Conservation (phyloP, 2,888 invertebrate species). For the Brenthis daphne region DNA sequence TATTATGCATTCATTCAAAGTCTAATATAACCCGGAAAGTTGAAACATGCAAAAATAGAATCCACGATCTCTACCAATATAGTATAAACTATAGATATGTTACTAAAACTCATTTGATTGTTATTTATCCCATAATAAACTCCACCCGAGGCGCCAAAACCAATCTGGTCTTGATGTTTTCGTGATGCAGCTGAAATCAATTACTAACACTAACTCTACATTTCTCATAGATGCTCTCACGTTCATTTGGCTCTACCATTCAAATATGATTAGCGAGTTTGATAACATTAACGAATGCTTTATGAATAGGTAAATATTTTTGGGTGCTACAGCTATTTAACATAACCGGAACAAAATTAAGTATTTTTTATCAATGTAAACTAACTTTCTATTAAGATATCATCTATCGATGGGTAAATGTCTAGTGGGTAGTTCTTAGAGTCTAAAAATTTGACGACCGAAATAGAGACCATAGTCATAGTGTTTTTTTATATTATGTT, state of each 20-base stretch:
- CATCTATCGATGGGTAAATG: too few relatives aligned
- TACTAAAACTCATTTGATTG: neutral
- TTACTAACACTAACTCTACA: slow-evolving; percentile 8
- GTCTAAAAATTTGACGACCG: too few relatives aligned
- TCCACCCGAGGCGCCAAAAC: slow-evolving; percentile 8
- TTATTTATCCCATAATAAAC: slow-evolving; percentile 4
- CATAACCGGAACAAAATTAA: neutral
- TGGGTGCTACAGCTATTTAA: neutral
- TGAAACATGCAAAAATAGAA: too few relatives aligned
- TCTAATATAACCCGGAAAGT: too few relatives aligned
- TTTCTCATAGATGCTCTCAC: slow-evolving; percentile 30
- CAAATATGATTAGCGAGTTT: slow-evolving; percentile 26
- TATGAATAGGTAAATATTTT: neutral
- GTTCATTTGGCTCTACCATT: slow-evolving; percentile 19
- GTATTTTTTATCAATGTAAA: too few relatives aligned
- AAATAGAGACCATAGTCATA: too few relatives aligned
- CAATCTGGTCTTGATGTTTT: neutral
- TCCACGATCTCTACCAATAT: too few relatives aligned
- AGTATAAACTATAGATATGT: neutral
- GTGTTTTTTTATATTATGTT: too few relatives aligned
- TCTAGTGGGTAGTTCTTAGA: too few relatives aligned
- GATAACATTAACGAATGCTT: slow-evolving; percentile 21
- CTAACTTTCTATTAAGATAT: too few relatives aligned
- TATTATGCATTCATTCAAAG: too few relatives aligned
- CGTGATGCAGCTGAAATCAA: slow-evolving; percentile 10